phyloP scores from a whole-genome alignment of 2,797 vertebrate genomes.

The Eidolon dupreanum region DNA sequence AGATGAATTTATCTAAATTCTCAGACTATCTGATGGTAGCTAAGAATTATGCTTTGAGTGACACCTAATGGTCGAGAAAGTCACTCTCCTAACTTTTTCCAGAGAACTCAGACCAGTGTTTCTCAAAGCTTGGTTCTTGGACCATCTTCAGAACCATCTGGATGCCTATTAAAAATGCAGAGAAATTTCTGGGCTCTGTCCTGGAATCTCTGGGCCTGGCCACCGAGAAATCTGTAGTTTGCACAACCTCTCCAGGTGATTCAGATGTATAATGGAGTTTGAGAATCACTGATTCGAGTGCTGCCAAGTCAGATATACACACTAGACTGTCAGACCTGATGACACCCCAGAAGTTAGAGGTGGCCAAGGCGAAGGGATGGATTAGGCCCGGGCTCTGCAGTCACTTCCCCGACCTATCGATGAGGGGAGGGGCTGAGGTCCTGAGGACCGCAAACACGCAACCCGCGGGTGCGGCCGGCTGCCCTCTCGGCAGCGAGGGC shows the following conservation, averaged over 20 bases:
- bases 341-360: not conserved
- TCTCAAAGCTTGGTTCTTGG: not conserved
- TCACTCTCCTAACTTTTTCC: not conserved
- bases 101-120: not conserved
- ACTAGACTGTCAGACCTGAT: not conserved
- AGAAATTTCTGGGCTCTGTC: not conserved
- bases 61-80: conserved; percentile 54
- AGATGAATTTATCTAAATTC: conserved; percentile 11
- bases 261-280: not conserved
- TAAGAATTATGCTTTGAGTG: conserved; percentile 45
- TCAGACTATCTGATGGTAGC: not conserved
- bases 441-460: rapidly evolving
- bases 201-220: not conserved
- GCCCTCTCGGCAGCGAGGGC: conserved; percentile 47
- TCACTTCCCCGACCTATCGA: rapidly evolving
- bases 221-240: not conserved
- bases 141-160: not conserved
- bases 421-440: not conserved
- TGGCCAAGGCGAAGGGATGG: not conserved
- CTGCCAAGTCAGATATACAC: not conserved
- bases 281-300: not conserved
- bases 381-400: not conserved
- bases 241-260: not conserved
- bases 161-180: not conserved
- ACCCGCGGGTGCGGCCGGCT: not conserved